Base-by-base conservation (phyloP, 1,140 invertebrate species). In the Pseudomyrmex concolor region DNA sequence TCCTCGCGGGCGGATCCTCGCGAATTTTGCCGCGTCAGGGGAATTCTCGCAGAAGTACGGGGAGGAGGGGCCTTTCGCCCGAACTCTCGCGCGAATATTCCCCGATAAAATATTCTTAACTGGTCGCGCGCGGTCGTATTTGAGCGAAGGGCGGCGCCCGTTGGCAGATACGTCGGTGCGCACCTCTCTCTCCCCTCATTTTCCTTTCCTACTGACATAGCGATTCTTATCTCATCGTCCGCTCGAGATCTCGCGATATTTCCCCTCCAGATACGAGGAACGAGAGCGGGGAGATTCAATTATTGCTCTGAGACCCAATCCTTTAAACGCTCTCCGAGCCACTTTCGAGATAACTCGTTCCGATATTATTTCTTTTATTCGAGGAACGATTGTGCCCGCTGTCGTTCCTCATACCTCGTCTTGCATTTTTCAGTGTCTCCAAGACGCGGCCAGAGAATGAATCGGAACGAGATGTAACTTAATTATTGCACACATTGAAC, bases 51-150 rank as follows among this genome's bases (percentile, higher is more conserved):
- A 86, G 83, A 83, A 77, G 54, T 34, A 22, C 34, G 57, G 9
- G n/a, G n/a, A n/a, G n/a, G n/a, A n/a, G n/a, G n/a, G 22, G 57
- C 50, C 73, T 43, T 64, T 57, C 25, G 25, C 25, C 63, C 60
- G 74, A 72, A 76, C 59, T 71, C 68, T 68, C 57, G 55, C 67
- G 63, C 34, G 73, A 90, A 91, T 91, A 91, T 91, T 91, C 87
- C 81, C 45, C 82, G 89, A 90, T 91, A 87, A 92, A 91, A 92
- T 90, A 89, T 91, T 89, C 88, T 85, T 76, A 83, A 87, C 89
- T 86, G 86, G 68, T 71, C 76, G 63, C 84, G 80, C 82, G 68
- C 80, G 66, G 57, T 73, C 81, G 81, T 86, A 76, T 84, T 84
- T 77, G 86, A 74, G 57, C 73, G 71, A 80, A 86, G 85, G 86